These are phyloP conservation scores for Leptodactylus fallax DNA, from an alignment of 2,797 vertebrate genomes.

Conservation along the genomic window DNA sequence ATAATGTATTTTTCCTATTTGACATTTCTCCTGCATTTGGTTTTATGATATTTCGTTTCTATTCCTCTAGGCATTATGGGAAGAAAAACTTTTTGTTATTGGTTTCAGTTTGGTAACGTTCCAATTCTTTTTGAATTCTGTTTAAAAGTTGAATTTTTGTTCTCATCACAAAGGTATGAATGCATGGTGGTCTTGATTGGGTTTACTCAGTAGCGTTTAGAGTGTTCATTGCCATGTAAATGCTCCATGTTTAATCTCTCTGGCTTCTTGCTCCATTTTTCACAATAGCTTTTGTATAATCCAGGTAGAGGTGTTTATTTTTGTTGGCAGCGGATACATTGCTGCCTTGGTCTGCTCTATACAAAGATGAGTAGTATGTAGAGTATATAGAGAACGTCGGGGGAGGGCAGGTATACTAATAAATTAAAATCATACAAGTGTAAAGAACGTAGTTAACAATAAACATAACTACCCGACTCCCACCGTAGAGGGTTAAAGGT, in stretches of 20 bases:
- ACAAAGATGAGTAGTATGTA: not conserved
- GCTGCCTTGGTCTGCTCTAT: not conserved
- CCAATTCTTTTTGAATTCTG: not conserved
- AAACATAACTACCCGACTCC: not conserved
- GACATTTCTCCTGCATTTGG: too few relatives aligned
- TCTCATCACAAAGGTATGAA: not conserved
- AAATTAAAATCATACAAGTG: not conserved
- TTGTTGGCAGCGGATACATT: not conserved
- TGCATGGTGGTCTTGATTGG: not conserved
- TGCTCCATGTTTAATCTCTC: not conserved
- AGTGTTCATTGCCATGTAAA: not conserved
- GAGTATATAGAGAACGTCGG: not conserved
- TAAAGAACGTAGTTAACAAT: not conserved
- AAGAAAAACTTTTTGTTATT: not conserved
- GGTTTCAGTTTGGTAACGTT: not conserved
- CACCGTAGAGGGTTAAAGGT: not conserved
- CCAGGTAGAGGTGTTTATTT: not conserved
- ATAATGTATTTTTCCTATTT: too few relatives aligned
- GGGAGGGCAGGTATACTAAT: not conserved
- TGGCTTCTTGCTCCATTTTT: not conserved
- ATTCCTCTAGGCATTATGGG: not conserved
- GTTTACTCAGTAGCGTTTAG: not conserved
- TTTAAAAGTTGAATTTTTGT: not conserved
- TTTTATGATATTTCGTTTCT: not conserved
- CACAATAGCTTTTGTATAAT: not conserved